Base-by-base conservation (phyloP, 2,113 vertebrate genomes). In the Dipodomys spectabilis region DNA sequence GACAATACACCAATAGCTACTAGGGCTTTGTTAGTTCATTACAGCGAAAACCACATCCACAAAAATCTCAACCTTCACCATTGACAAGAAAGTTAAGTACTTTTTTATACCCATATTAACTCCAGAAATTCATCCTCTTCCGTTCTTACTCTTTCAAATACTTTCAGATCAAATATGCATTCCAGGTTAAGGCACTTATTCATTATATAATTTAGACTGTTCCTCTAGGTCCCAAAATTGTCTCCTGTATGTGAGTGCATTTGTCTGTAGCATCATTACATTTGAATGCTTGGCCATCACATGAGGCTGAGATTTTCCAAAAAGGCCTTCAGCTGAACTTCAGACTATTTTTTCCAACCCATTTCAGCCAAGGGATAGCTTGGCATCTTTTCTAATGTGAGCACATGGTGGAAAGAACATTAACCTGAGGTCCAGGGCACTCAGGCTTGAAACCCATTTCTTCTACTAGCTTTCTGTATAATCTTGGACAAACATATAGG, bases 401-500 rank as follows among this genome's bases (percentile, higher is more conserved):
- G 64, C 68, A 80, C 22, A 2, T 22, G 67, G n/a, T 93, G 69
- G 92, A 93, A 93, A 96, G 65, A 87, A 92, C 65, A 90, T 90
- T 84, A 78, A 35, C 28, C 45, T 23, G 39, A 86, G 32, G 28
- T 74, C 74, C 20, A 69, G 16, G 23, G 69, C 86, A 82, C 23
- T 90, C 35, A 30, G 67, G 45, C 79, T 93, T 45, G 92, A 93
- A 92, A 64, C 65, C 78, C 71, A 64, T 85, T 92, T 88, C 75
- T 93, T 94, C 53, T 53, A 75, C 90, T 90, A 77, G 19, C 12
- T 90, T 94, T 23, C 53, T 30, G 2, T 78, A 25, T 75, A 82
- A 45, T 10, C 30, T 92, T 91, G 83, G 74, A 79, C 8, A 77
- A 86, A 16, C 25, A 82, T 32, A 12, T 35, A 83, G 44, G 19